Base-by-base conservation (phyloP, 2,113 vertebrate genomes). In the Anthoscopus minutus region DNA sequence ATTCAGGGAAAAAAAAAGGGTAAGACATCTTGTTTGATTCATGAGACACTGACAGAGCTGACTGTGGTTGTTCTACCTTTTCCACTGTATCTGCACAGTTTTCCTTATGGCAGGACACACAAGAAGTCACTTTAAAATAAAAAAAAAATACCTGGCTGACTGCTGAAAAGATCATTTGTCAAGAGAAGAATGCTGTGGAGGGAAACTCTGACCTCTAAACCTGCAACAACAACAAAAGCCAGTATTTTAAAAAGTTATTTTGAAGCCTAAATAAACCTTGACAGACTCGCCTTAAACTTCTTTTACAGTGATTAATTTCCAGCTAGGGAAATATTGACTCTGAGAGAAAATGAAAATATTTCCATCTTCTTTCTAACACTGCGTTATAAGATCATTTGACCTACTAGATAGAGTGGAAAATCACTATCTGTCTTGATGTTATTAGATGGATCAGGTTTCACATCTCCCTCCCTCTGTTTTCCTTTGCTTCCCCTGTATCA, bases 201-300 rank as follows among this genome's bases (percentile, higher is more conserved):
- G 53, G 89, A 92, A 95, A 94, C 86, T 97, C 86, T 94, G 85
- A 86, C 93, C 93, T 85, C 94, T 88, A 96, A 96, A 79, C 86
- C 89, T 93, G 89, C 90, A 84, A 95, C 83, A 91, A 92, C 88
- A 97, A 96, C 92, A 96, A 96, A 95, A 94, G 81, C 58, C 60
- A 90, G 86, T 71, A 86, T 88, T 92, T 96, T 89, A 95, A 93
- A 92, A 86, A 88, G 79, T 89, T 93, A 93, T 91, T 96, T 94
- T 94, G 87, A 97, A 93, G 78, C 86, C 93, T 94, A 91, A 96
- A 97, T 95, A 96, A 97, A 92, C 90, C 92, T 97, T 97, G 91
- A 96, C 77, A 97, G 84, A 89, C 51, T 96, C 87, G 64, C 67
- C 84, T 96, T 96, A 94, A 96, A 65, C 76, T 94, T 93, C 33